These are phyloP conservation scores for Amaurobius ferox DNA, from an alignment of 2,888 invertebrate genomes.

Conservation along the genomic window DNA sequence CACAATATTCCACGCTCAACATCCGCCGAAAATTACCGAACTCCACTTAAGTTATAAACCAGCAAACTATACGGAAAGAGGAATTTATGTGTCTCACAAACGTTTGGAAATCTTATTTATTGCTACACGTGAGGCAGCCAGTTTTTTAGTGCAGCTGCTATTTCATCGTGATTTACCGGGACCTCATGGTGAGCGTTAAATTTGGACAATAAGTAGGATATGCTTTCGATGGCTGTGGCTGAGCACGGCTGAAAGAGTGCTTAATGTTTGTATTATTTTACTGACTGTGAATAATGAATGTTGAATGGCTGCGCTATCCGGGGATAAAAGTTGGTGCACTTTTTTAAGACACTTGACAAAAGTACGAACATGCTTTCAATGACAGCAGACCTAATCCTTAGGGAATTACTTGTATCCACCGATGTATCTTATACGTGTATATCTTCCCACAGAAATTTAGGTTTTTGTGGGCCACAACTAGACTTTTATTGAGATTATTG, in stretches of 20 bases:
- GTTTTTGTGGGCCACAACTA: too few species aligned
- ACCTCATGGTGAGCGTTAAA: conserved; percentile 4
- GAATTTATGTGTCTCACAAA: not conserved
- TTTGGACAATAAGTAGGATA: conserved; percentile 9
- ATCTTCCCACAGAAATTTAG: too few species aligned
- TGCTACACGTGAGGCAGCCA: conserved; percentile 13
- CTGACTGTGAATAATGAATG: conserved; percentile 4
- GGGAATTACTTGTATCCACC: too few species aligned
- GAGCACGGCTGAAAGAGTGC: not conserved
- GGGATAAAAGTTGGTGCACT: not conserved
- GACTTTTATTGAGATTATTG: too few species aligned
- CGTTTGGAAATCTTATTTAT: conserved; percentile 1
- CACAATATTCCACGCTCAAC: not conserved
- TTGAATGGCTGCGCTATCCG: not conserved
- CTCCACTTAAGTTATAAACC: not conserved
- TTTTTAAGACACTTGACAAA: too few species aligned
- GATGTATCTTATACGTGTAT: too few species aligned
- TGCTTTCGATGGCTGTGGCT: not conserved
- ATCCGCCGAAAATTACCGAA: not conserved
- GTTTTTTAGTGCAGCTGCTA: conserved; percentile 9
- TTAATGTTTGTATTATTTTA: conserved; percentile 16
- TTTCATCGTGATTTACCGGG: conserved; percentile 20
- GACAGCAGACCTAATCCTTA: too few species aligned
- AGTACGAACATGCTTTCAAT: not conserved
- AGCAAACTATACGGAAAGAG: not conserved